Conservation (phyloP, 2,113 vertebrate genomes). For the Rhagologus leucostigma region DNA sequence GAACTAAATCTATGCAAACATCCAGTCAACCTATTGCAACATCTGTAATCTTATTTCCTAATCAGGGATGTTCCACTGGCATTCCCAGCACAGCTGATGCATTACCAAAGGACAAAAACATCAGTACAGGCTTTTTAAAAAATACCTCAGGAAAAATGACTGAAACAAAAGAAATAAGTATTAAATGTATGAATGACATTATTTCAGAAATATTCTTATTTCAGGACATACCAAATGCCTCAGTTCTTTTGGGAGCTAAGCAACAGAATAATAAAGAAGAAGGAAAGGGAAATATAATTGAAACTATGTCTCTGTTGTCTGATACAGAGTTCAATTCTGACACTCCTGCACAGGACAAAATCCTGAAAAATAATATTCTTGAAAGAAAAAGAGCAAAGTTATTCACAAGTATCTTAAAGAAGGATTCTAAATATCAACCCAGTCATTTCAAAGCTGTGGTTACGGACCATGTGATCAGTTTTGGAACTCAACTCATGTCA, state of each 20-base stretch:
- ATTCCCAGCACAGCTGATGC: conserved; percentile 5
- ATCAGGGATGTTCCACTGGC: conserved; percentile 45
- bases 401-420: conserved; percentile 88
- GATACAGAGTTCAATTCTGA: neutral
- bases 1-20: conserved; percentile 32
- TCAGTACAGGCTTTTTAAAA: conserved; percentile 12
- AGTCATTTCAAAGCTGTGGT: conserved; percentile 29
- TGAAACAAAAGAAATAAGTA: conserved; percentile 52
- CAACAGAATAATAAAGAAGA: conserved; percentile 5
- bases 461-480: conserved; percentile 51
- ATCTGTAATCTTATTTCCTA: conserved; percentile 51
- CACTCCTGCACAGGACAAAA: neutral
- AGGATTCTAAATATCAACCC: conserved; percentile 72
- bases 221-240: conserved; percentile 12
- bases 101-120: conserved; percentile 36
- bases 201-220: conserved; percentile 31
- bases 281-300: neutral
- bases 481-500: conserved; percentile 68
- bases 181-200: conserved; percentile 9
- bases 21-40: conserved; percentile 59
- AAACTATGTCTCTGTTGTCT: neutral
- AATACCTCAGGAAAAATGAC: neutral
- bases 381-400: conserved; percentile 62
- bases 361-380: conserved; percentile 14
- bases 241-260: neutral